These are phyloP conservation scores for Tanypteryx hageni DNA, from an alignment of 2,888 invertebrate species.

Conservation along the genomic window DNA sequence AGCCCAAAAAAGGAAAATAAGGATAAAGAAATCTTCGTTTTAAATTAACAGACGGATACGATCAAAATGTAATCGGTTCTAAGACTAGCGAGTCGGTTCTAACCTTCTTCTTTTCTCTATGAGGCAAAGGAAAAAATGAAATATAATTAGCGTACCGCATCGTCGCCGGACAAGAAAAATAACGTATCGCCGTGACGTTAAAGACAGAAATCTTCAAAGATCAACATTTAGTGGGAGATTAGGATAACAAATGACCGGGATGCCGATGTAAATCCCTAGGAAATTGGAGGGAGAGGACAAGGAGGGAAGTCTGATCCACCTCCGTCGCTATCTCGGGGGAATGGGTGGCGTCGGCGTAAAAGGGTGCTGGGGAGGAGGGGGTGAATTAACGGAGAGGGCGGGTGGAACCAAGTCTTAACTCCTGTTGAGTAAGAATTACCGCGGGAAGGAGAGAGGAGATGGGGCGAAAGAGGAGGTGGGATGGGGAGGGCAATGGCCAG, in stretches of 20 bases:
- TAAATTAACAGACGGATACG: no score
- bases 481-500: constrained; percentile 57
- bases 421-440: constrained; percentile 60
- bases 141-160: no score
- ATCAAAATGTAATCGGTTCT: no score
- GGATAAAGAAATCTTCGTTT: no score
- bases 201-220: constrained; percentile 8
- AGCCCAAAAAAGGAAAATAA: no score
- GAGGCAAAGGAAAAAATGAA: no score
- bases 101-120: no score
- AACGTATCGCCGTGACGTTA: not conserved
- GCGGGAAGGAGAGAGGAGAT: not conserved
- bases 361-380: not conserved
- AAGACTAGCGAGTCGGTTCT: no score
- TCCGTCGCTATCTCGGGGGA: not conserved
- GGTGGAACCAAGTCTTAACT: not conserved
- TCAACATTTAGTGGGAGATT: constrained; percentile 8
- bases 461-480: not conserved
- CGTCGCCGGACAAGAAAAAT: not conserved
- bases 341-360: not conserved
- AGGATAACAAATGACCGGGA: constrained; percentile 58
- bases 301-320: constrained; percentile 13
- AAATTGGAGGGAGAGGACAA: constrained; percentile 5
- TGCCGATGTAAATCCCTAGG: constrained; percentile 52
- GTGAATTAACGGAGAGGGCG: not conserved